Conservation (phyloP, 2,113 vertebrate species). For the Progne subis region DNA sequence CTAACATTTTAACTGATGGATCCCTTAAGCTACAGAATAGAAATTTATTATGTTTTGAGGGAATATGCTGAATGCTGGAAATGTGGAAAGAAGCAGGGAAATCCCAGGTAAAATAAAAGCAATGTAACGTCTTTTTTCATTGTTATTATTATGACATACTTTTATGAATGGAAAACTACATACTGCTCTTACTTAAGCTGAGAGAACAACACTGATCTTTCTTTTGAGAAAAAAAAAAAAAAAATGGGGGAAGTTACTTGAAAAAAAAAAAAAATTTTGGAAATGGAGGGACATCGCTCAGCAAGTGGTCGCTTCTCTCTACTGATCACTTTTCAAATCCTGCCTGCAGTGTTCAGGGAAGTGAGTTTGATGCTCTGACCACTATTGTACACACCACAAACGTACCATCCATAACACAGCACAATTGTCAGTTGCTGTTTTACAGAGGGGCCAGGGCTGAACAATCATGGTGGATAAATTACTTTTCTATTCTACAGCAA, state of each 20-base stretch:
- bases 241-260: not conserved
- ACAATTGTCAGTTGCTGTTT: constrained; percentile 66
- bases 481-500: constrained; percentile 55
- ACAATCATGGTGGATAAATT: constrained; percentile 62
- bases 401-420: constrained; percentile 57
- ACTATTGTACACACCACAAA: constrained; percentile 34
- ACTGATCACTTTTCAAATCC: constrained; percentile 9
- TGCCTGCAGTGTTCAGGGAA: constrained; percentile 32
- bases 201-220: constrained; percentile 25
- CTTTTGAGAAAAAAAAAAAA: constrained; percentile 20
- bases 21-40: constrained; percentile 78
- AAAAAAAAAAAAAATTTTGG: not conserved
- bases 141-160: not conserved
- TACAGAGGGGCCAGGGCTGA: constrained; percentile 49
- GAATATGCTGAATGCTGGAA: constrained; percentile 70
- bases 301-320: constrained; percentile 19
- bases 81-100: constrained; percentile 58
- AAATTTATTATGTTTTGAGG: constrained; percentile 79
- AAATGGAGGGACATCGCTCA: constrained; percentile 36
- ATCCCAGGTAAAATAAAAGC: constrained; percentile 67
- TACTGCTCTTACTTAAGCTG: constrained; percentile 42
- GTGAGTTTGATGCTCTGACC: not conserved
- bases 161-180: constrained; percentile 27
- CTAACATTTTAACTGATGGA: constrained; percentile 79
- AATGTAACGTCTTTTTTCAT: constrained; percentile 9